Evolutionary conservation across 2,888 invertebrate species (phyloP).

Genomic region (Caradrina clavipalpis): DNA sequence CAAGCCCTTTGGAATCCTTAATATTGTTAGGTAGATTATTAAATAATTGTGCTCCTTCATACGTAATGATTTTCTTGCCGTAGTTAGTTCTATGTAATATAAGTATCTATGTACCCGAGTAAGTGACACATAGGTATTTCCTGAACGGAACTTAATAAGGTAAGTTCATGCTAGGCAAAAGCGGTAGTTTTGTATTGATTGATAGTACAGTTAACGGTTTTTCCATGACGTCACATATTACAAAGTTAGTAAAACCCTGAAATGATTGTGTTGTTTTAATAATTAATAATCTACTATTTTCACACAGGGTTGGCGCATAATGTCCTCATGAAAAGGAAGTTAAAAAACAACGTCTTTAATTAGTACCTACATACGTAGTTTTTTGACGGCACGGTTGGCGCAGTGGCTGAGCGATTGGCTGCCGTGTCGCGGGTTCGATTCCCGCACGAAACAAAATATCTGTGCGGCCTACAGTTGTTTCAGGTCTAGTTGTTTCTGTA

Average conservation of each 20-base stretch:
- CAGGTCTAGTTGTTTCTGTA: too few relatives aligned
- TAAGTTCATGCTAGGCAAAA: background rate
- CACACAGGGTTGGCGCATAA: background rate
- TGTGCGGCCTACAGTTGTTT: too few relatives aligned
- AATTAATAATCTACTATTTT: slow-evolving; percentile 6
- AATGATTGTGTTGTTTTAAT: slow-evolving; percentile 2
- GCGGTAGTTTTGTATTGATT: slow-evolving; percentile 18
- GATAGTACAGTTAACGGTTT: slow-evolving; percentile 4
- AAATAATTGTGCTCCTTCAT: too few relatives aligned
- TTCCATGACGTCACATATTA: slow-evolving; percentile 8
- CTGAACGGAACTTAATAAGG: background rate
- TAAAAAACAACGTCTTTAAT: background rate
- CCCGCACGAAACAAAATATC: too few relatives aligned
- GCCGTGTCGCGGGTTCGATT: too few relatives aligned
- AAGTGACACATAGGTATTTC: slow-evolving; percentile 23
- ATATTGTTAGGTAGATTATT: too few relatives aligned
- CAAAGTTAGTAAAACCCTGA: background rate
- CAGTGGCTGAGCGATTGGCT: too few relatives aligned
- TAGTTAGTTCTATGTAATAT: too few relatives aligned
- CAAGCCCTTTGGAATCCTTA: too few relatives aligned
- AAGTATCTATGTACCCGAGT: background rate
- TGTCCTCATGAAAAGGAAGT: background rate
- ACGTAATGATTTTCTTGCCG: too few relatives aligned
- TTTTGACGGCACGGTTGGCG: too few relatives aligned
- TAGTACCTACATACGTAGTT: too few relatives aligned